Evolutionary conservation across 92 coral and sea anemone genomes (phyloP).

Genomic region (Diadumene lineata): DNA sequence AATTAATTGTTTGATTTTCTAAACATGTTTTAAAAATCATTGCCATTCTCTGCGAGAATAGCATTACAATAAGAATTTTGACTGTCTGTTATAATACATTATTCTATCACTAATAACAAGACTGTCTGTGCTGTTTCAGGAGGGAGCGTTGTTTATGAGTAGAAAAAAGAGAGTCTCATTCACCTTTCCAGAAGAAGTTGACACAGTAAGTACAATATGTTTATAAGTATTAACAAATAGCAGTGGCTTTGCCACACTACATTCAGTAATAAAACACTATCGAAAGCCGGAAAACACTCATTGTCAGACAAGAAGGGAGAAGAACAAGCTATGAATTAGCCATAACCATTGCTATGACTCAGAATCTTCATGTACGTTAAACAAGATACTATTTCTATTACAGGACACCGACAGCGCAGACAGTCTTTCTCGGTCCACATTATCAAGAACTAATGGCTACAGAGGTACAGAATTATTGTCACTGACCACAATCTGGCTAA

Average conservation of each 20-base stretch:
- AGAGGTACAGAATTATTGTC: slow-evolving; percentile 41
- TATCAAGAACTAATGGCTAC: slow-evolving; percentile 48
- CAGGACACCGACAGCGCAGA: slow-evolving; percentile 79
- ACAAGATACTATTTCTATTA: neutral
- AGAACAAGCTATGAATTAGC: too few species aligned
- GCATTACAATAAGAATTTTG: too few species aligned
- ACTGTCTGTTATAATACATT: too few species aligned
- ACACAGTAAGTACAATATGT: slow-evolving; percentile 59
- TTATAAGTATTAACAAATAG: neutral
- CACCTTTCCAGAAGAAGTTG: slow-evolving; percentile 81
- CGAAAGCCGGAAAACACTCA: too few species aligned
- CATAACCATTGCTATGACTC: neutral
- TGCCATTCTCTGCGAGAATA: too few species aligned
- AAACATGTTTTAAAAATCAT: too few species aligned
- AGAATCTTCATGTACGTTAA: neutral
- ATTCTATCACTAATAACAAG: neutral
- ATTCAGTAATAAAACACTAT: too few species aligned
- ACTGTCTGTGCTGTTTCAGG: slow-evolving; percentile 3
- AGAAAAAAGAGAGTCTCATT: slow-evolving; percentile 87
- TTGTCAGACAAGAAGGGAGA: too few species aligned
- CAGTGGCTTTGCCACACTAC: too few species aligned
- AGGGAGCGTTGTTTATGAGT: slow-evolving; percentile 31
- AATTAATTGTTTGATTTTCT: too few species aligned
- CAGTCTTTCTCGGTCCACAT: slow-evolving; percentile 57
- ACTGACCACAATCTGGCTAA: too few species aligned